Conservation (phyloP, 2,797 vertebrate genomes). For the Gephyroberyx darwinii region DNA sequence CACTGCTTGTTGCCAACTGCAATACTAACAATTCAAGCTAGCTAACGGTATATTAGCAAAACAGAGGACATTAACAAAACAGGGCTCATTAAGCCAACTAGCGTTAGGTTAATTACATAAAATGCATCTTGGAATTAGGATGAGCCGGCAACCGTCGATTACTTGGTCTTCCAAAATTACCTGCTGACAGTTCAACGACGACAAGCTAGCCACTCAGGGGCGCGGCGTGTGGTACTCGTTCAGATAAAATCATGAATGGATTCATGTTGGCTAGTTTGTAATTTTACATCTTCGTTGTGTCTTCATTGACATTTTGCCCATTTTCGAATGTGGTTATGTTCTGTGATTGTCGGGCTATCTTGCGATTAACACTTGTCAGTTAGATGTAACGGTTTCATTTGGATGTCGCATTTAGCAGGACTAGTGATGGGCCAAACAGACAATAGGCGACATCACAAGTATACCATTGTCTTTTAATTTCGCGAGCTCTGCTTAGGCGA, state of each 20-base stretch:
- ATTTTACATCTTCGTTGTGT: background rate
- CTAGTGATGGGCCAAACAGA: conserved; percentile 23
- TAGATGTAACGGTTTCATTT: background rate
- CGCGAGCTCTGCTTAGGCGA: conserved; percentile 36
- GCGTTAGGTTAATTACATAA: too few relatives aligned
- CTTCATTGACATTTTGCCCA: accelerated
- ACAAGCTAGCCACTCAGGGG: background rate
- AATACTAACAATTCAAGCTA: background rate
- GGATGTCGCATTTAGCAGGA: conserved; percentile 65
- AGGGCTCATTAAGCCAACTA: too few relatives aligned
- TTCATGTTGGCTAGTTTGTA: conserved; percentile 25
- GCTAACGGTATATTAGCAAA: background rate
- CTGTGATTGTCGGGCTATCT: background rate
- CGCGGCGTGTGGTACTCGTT: conserved; percentile 15
- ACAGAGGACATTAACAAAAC: too few relatives aligned
- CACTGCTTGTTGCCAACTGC: background rate
- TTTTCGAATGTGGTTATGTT: background rate
- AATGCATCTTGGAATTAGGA: background rate
- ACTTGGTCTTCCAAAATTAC: background rate
- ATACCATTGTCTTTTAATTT: too few relatives aligned
- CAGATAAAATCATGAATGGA: background rate
- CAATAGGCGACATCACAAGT: too few relatives aligned
- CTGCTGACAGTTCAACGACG: background rate
- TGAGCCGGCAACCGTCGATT: background rate
- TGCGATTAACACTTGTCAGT: background rate